phyloP scores from a whole-genome alignment of 2,113 vertebrate genomes.

The Elachura formosa region DNA sequence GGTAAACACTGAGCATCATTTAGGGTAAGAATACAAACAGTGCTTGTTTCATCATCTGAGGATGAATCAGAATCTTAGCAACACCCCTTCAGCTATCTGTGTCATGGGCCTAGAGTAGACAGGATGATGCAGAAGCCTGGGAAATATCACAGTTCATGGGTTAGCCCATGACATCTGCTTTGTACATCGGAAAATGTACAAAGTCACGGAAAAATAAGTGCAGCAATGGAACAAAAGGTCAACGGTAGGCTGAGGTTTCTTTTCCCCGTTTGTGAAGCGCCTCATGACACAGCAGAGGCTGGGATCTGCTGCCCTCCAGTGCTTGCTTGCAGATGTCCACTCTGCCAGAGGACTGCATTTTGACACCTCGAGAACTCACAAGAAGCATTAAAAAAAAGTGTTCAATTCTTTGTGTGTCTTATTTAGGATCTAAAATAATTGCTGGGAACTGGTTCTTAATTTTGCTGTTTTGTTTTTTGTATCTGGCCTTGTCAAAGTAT shows the following conservation, averaged over 20 bases:
- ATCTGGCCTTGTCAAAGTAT: not conserved
- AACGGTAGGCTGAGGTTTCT: not conserved
- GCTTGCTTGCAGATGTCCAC: not conserved
- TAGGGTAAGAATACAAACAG: not conserved
- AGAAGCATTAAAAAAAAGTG: not conserved
- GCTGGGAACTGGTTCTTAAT: not conserved
- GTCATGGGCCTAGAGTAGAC: rapidly evolving
- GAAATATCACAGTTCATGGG: not conserved
- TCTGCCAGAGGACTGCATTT: not conserved
- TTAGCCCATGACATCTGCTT: not conserved
- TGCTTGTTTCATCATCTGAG: not conserved
- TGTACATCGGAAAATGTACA: no score
- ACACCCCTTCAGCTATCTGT: not conserved
- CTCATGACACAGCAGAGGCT: not conserved
- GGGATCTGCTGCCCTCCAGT: constrained; percentile 40
- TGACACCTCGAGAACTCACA: not conserved
- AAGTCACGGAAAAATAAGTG: not conserved
- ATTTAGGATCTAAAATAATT: not conserved
- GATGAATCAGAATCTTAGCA: not conserved
- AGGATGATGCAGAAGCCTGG: not conserved
- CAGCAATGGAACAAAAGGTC: not conserved
- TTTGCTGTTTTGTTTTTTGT: not conserved
- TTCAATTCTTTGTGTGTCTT: not conserved
- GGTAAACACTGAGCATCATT: not conserved
- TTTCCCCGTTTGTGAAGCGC: rapidly evolving